Conservation (phyloP, 1,140 invertebrate genomes). For the Drosophila orosa region DNA sequence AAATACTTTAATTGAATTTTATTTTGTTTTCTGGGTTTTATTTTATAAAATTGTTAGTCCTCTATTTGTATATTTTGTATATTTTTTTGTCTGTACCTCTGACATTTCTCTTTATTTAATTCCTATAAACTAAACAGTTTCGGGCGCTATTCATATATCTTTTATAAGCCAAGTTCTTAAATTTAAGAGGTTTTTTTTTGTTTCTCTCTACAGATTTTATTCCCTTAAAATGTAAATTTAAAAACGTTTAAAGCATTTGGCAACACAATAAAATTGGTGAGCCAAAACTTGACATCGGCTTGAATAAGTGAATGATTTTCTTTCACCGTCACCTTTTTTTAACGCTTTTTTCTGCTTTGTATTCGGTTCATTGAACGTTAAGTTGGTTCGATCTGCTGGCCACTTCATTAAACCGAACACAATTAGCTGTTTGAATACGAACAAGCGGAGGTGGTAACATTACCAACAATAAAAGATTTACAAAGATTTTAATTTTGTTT, state of each 20-base stretch:
- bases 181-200: too few relatives aligned
- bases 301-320: conserved; percentile 38
- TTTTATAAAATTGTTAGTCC: background rate
- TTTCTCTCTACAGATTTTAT: background rate
- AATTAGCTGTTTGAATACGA: conserved; percentile 50
- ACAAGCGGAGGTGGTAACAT: conserved; percentile 29
- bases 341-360: conserved; percentile 20
- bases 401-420: conserved; percentile 45
- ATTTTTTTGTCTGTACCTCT: too few relatives aligned
- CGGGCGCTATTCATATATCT: too few relatives aligned
- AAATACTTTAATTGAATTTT: background rate
- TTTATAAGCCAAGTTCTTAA: too few relatives aligned
- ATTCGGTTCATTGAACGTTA: conserved; percentile 51
- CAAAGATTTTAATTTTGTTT: conserved; percentile 13
- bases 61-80: too few relatives aligned
- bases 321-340: conserved; percentile 28
- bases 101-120: too few relatives aligned
- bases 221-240: background rate
- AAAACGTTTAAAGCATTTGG: conserved; percentile 20
- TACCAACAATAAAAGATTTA: conserved; percentile 9
- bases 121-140: too few relatives aligned
- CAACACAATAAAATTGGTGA: conserved; percentile 28
- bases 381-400: conserved; percentile 19
- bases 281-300: conserved; percentile 43
- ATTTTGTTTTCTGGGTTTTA: background rate